phyloP scores from a whole-genome alignment of 2,888 invertebrate genomes.

The Clanis bilineata region DNA sequence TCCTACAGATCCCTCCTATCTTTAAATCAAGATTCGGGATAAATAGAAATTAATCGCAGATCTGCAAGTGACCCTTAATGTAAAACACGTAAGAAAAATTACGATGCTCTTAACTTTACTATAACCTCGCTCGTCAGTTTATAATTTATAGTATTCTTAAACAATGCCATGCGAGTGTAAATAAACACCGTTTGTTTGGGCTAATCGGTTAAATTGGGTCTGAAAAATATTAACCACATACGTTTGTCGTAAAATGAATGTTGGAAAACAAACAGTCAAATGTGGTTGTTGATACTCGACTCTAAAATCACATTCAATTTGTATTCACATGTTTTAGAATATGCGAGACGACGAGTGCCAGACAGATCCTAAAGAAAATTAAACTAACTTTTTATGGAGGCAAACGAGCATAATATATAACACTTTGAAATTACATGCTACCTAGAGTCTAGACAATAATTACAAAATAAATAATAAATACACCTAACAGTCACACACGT shows the following conservation, averaged over 20 bases:
- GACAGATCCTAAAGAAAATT: neutral
- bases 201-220: conserved; percentile 18
- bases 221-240: neutral
- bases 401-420: too few species aligned
- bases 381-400: too few species aligned
- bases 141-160: conserved; percentile 33
- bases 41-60: too few species aligned
- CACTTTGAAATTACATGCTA: too few species aligned
- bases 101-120: conserved; percentile 41
- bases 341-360: neutral
- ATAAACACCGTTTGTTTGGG: conserved; percentile 30
- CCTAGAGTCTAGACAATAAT: neutral
- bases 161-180: conserved; percentile 31
- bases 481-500: too few species aligned
- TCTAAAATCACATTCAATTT: conserved; percentile 7
- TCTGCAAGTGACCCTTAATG: too few species aligned
- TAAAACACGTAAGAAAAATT: too few species aligned
- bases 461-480: too few species aligned
- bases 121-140: conserved; percentile 32
- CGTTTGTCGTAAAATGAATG: conserved; percentile 10
- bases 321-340: neutral
- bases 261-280: neutral
- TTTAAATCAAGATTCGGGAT: too few species aligned
- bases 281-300: neutral
- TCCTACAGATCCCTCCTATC: too few species aligned